Percentiles rank a stretch among this genome's conserved stretches.
phyloP scores from a whole-genome alignment of 2,113 vertebrate species.

The Ptychochromis oligacanthus region DNA sequence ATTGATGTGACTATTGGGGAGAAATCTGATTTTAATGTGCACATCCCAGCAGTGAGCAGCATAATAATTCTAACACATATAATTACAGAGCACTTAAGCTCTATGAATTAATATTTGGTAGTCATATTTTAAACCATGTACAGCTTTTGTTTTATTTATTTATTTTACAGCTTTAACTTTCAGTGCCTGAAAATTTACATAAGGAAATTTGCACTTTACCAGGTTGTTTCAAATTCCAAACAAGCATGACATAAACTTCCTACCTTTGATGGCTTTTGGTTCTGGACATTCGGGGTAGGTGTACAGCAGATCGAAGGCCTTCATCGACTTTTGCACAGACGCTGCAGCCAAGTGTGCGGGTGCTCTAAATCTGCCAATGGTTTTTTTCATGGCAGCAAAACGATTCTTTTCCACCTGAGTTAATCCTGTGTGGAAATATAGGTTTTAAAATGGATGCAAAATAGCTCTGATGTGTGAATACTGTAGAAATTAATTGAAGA shows the following conservation, averaged over 20 bases:
- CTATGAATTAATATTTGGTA: no score
- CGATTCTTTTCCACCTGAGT: conserved; percentile 56
- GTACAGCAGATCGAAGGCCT: conserved; percentile 36
- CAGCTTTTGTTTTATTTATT: no score
- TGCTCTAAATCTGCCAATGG: conserved; percentile 32
- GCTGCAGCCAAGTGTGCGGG: neutral
- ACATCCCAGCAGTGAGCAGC: no score
- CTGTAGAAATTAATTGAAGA: no score
- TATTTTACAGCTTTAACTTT: no score
- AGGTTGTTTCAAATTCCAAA: neutral
- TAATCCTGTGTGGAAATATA: conserved; percentile 34
- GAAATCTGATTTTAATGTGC: no score
- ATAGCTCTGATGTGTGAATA: no score
- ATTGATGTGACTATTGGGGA: neutral
- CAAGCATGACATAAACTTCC: neutral
- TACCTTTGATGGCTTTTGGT: conserved; percentile 43
- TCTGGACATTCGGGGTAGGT: conserved; percentile 55
- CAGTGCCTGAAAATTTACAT: no score
- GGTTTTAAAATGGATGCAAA: neutral
- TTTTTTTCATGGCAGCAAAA: conserved; percentile 27
- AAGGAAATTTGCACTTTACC: no score
- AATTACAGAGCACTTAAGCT: no score
- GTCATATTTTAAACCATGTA: no score
- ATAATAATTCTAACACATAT: no score
- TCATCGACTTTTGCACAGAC: conserved; percentile 17